Evolutionary conservation across 2,797 vertebrate species (phyloP).

Genomic region (Centropyge bicolor): DNA sequence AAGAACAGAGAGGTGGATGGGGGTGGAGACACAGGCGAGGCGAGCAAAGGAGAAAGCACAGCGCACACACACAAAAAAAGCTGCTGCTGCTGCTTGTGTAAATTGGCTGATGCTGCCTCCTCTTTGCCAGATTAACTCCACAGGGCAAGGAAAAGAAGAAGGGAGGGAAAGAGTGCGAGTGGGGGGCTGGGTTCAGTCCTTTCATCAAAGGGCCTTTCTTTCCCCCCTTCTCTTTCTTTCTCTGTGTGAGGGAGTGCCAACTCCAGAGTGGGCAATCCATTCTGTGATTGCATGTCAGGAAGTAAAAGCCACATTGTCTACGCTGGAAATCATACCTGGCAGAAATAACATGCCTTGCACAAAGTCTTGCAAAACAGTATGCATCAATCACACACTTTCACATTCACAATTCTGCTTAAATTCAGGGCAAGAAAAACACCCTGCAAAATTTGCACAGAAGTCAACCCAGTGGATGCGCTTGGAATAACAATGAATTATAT

Average conservation of each 20-base stretch:
- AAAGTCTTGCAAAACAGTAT: slow-evolving; percentile 35
- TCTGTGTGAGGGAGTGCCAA: slow-evolving; percentile 72
- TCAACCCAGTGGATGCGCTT: slow-evolving; percentile 16
- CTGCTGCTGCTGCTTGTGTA: slow-evolving; percentile 70
- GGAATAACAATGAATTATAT: slow-evolving; percentile 80
- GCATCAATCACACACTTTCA: slow-evolving; percentile 27
- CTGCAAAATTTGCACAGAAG: slow-evolving; percentile 28
- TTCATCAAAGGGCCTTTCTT: slow-evolving; percentile 80
- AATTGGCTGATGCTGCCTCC: slow-evolving; percentile 81
- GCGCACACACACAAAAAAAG: slow-evolving; percentile 51
- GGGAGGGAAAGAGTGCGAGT: slow-evolving; percentile 66
- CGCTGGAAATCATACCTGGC: slow-evolving; percentile 45
- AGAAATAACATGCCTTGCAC: slow-evolving; percentile 44
- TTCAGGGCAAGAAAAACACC: slow-evolving; percentile 38
- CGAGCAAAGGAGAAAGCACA: slow-evolving; percentile 42
- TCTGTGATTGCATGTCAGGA: slow-evolving; percentile 64
- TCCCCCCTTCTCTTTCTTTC: slow-evolving; percentile 50
- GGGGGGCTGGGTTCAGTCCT: slow-evolving; percentile 76
- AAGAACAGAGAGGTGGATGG: slow-evolving; percentile 66
- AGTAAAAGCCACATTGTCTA: slow-evolving; percentile 54
- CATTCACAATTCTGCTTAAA: slow-evolving; percentile 42
- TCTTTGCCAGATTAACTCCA: slow-evolving; percentile 84
- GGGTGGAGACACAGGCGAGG: slow-evolving; percentile 53
- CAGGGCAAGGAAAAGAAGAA: slow-evolving; percentile 76
- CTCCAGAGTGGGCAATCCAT: slow-evolving; percentile 70